Base-by-base conservation (phyloP, 2,797 vertebrate genomes). In the Gallinago stenura region DNA sequence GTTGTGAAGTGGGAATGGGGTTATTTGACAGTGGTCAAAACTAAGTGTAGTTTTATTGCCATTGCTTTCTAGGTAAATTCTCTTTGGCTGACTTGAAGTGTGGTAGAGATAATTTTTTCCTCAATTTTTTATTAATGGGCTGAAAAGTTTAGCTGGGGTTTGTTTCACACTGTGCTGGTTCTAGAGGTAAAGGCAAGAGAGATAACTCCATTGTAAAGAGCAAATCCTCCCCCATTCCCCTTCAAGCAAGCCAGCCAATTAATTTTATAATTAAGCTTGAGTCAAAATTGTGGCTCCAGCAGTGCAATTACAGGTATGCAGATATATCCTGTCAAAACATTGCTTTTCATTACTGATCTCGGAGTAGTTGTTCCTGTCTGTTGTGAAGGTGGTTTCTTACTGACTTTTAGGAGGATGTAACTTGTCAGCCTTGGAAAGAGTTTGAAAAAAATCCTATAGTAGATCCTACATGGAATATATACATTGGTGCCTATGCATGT, bases 291-390 rank as follows among this genome's bases (percentile, higher is more conserved):
- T 78, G 50, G 35, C 48, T 87, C 26, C 18, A 14, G 5, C n/a
- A 50, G 48, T 53, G 53, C 69, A 93, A 73, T 94, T 95, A 75
- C 56, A 91, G 57, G 33, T 89, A 35, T 73, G 58, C n/a, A 90
- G 81, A 73, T 85, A 30, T 18, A 68, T 53, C 51, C 70, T 94
- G 76, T 90, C 80, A 90, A 95, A 94, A 79, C 48, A 68, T 41
- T 70, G 28, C 43, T 85, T 95, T 84, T 95, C 54, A 31, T 69
- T 77, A 45, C 56, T 80, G 22, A 73, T 76, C n/a, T 87, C 76
- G 35, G 39, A 92, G 37, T 66, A 79, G 43, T 48, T 88, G 19
- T 71, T 90, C n/a, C 26, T 77, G 28, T 83, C 45, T 80, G 35
- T 45, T 56, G 28, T 76, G 71, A 70, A 46, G 5, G 24, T 83